Evolutionary conservation across 2,113 vertebrate species (phyloP), one percentile per base, ranked within the genome.

Genomic region (Charina bottae): DNA sequence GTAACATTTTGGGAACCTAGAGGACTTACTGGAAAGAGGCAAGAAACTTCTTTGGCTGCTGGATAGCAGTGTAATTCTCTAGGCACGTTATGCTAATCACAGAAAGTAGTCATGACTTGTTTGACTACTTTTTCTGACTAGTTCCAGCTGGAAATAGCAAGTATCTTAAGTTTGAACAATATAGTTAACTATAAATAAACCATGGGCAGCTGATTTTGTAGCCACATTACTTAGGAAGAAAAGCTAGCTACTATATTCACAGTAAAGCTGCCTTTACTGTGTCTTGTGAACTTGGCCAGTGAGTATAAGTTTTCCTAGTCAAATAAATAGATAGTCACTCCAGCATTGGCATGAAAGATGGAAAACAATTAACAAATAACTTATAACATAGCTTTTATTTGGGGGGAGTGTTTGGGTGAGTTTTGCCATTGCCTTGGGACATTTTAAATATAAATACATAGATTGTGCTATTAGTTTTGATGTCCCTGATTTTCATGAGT

Each of bases 401-500:
- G 33, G 68, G 56, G 33, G 68, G 13, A 37, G 33, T 42, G 17
- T 42, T 42, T 78, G 17, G 37, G 33, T 78, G 19, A 7, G 33
- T 78, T 21, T 78, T 42, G 33, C 9, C 33, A 78, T 42, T 78
- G 33, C 37, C 7, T 21, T 78, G 72, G 33, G 42, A 78, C 72
- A 78, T 78, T 78, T 78, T 78, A 78, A 78, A 78, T 78, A 78
- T 87, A 60, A 87, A 86, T 59, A 87, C 1, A 42, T 12, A 24
- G 26, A 11, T 88, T 84, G 24, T 37, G 23, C 33, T 55, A 6
- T 21, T 93, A 87, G 46, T 64, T 78, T 87, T 95, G 6, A 83
- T 94, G 87, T 85, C 94, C 92, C 86, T 85, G 95, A 91, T 97
- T 97, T 96, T 97, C 95, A 97, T 95, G 90, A 97, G 88, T 78